A percentile compares a stretch with the other conserved stretches of the same genome.
Conservation (phyloP, 2,113 vertebrate genomes). For the Rhodinocichla rosea region DNA sequence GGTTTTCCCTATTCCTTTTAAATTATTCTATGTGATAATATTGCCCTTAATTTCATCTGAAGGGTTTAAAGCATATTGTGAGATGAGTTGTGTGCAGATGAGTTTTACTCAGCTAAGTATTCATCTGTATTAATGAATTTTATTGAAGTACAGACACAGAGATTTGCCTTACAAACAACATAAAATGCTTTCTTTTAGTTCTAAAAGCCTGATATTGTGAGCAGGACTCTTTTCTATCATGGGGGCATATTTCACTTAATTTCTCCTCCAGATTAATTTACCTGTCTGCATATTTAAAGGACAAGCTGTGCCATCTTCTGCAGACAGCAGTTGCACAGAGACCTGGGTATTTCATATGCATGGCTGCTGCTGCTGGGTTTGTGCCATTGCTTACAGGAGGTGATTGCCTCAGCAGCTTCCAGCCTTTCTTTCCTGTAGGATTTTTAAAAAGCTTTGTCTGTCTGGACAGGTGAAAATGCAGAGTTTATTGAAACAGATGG, state of each 20-base stretch:
- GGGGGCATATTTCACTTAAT: neutral
- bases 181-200: neutral
- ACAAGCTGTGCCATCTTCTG: neutral
- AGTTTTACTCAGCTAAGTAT: neutral
- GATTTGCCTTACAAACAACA: neutral
- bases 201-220: neutral
- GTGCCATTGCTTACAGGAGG: neutral
- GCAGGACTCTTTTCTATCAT: neutral
- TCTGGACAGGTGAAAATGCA: neutral
- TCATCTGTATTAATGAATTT: neutral
- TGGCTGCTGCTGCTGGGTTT: neutral
- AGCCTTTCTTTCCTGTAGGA: neutral
- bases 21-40: neutral
- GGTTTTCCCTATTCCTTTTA: neutral
- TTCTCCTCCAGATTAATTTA: neutral
- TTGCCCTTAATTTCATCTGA: neutral
- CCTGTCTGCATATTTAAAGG: neutral
- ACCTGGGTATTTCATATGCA: neutral
- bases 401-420: slow-evolving; percentile 34
- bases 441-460: slow-evolving; percentile 34
- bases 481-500: slow-evolving; percentile 14
- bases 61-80: neutral
- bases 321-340: neutral
- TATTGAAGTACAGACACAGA: neutral
- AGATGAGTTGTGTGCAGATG: neutral